A percentile compares a stretch with the other conserved stretches of the same genome.
Conservation (phyloP, 2,888 invertebrate species). For the Atrina japonica region DNA sequence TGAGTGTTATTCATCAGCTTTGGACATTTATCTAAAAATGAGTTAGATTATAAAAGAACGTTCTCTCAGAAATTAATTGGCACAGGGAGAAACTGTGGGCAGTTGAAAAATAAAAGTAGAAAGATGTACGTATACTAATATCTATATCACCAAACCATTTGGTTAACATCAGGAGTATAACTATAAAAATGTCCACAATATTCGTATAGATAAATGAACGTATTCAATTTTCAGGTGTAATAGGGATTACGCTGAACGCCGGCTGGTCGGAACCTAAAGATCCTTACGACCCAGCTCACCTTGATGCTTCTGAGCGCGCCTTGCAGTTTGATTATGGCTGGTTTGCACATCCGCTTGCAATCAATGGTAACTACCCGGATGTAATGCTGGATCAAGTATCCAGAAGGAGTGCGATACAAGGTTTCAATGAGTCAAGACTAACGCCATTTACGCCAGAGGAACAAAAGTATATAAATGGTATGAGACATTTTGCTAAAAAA, state of each 20-base stretch:
- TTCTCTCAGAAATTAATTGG: no score
- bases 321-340: conserved; percentile 51
- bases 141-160: no score
- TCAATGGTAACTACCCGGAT: conserved; percentile 50
- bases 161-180: no score
- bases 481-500: not conserved
- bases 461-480: conserved; percentile 72
- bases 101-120: no score
- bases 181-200: no score
- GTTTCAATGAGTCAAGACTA: conserved; percentile 53
- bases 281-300: conserved; percentile 47
- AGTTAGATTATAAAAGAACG: no score
- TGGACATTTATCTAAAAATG: no score
- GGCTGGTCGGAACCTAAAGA: conserved; percentile 57
- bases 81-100: no score
- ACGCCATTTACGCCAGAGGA: conserved; percentile 73
- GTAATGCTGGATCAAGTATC: conserved; percentile 49
- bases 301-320: conserved; percentile 51
- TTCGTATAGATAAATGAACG: no score
- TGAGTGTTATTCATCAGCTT: no score
- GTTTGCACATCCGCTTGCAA: conserved; percentile 57
- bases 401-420: conserved; percentile 47
- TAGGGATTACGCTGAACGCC: conserved; percentile 50
- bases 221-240: no score
- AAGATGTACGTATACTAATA: no score